Base-by-base conservation (phyloP, 2,797 vertebrate genomes). In the Sandelia bainsii region DNA sequence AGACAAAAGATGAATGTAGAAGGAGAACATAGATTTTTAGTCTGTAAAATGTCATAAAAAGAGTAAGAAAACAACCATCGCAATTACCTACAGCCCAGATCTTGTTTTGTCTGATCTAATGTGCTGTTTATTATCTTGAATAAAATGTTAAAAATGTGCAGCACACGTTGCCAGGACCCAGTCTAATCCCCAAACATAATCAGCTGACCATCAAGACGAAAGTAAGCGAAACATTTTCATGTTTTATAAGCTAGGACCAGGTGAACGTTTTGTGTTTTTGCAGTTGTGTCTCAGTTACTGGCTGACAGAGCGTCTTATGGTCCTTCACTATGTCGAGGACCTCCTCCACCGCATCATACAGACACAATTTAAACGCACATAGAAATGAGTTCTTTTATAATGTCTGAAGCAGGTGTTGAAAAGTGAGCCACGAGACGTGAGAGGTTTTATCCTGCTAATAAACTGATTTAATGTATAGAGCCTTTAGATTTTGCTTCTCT, bases 371-470 rank as follows among this genome's bases (percentile, higher is more conserved):
- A 29, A 72, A 66, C 60, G 52, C 54, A 52, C 61, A 59, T 76
- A 40, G 53, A 79, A 65, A 81, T 75, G 4, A 62, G 37, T 40
- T 75, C 6, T 44, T 83, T 79, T 46, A 58, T 63, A 48, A 3
- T 25, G 27, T 29, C 27, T 51, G 42, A 76, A 79, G 57, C 81
- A 78, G 83, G 80, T 83, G 79, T 76, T 53, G 39, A 69, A 74
- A 61, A 42, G 54, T 10, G 66, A 81, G 58, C 69, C 48, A 66
- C 13, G 32, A 69, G 75, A 80, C 72, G 62, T 20, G 49, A 56
- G 46, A 53, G 39, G 68, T 46, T 51, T 85, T 69, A 42, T 70
- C 25, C 44, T 69, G 71, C 51, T 87, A 86, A 91, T 92, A 83
- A 77, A 78, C 53, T 42, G 72, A 88, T 89, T 82, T 85, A 62